These are phyloP conservation scores for Datnioides undecimradiatus DNA, from an alignment of 2,113 vertebrate genomes.

Conservation along the genomic window DNA sequence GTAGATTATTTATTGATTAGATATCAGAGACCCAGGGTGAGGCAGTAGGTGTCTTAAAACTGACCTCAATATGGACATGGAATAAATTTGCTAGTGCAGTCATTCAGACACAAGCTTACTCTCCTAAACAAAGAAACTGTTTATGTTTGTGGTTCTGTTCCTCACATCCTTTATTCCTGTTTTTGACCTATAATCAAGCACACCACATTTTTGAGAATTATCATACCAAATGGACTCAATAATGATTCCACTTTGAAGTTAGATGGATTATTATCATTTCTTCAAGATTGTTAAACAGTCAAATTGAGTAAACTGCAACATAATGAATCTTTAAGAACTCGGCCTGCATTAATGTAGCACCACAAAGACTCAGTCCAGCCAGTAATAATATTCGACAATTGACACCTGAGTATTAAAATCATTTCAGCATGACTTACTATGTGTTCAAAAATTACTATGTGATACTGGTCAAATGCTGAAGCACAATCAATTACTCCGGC, in stretches of 20 bases:
- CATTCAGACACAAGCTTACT: constrained; percentile 25
- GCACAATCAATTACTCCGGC: constrained; percentile 62
- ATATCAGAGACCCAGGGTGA: constrained; percentile 64
- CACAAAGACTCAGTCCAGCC: constrained; percentile 4
- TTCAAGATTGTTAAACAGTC: background rate
- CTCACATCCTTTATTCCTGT: background rate
- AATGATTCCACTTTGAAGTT: background rate
- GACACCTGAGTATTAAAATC: constrained; percentile 44
- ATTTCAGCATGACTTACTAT: constrained; percentile 43
- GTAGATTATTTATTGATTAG: constrained; percentile 83
- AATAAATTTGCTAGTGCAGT: constrained; percentile 44
- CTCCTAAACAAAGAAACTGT: background rate
- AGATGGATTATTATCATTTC: constrained; percentile 1
- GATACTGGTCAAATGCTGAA: constrained; percentile 43
- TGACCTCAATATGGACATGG: constrained; percentile 62
- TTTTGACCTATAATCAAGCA: background rate
- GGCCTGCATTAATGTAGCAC: constrained; percentile 24
- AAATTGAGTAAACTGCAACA: constrained; percentile 16
- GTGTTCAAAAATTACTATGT: constrained; percentile 44
- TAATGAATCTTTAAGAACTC: constrained; percentile 19
- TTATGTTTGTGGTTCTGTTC: background rate
- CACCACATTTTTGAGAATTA: background rate
- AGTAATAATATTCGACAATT: constrained; percentile 8
- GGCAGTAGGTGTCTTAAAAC: constrained; percentile 60
- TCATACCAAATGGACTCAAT: background rate